These are phyloP conservation scores for Capitella teleta DNA, from an alignment of 1,140 invertebrate genomes.

Conservation along the genomic window DNA sequence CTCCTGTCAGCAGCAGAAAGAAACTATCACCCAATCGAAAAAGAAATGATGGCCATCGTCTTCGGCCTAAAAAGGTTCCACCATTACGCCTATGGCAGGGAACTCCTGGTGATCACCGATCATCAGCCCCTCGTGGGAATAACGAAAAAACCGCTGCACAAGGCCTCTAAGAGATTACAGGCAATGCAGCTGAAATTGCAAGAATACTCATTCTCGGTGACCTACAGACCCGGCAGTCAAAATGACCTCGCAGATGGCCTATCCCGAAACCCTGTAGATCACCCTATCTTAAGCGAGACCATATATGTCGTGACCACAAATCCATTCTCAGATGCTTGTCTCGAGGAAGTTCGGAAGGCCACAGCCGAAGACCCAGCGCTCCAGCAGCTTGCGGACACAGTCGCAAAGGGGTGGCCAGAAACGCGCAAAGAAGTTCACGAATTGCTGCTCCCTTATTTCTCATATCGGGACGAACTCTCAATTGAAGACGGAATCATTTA, in stretches of 20 bases:
- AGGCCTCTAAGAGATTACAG: constrained; percentile 37
- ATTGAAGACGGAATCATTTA: constrained; percentile 2
- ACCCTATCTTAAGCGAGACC: too few relatives aligned
- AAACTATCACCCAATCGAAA: constrained; percentile 19
- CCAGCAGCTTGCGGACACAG: too few relatives aligned
- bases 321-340: too few relatives aligned
- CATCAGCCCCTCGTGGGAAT: constrained; percentile 38
- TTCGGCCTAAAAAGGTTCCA: constrained; percentile 40
- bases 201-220: constrained; percentile 37
- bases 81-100: constrained; percentile 31
- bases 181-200: constrained; percentile 39
- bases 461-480: constrained; percentile 2
- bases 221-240: constrained; percentile 32
- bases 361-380: too few relatives aligned
- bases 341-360: too few relatives aligned
- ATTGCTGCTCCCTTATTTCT: too few relatives aligned
- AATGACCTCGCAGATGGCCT: constrained; percentile 36
- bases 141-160: constrained; percentile 34
- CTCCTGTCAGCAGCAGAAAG: constrained; percentile 2
- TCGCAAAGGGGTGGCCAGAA: too few relatives aligned
- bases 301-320: too few relatives aligned
- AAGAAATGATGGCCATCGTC: constrained; percentile 43
- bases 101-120: constrained; percentile 20
- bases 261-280: constrained; percentile 9
- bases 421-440: too few relatives aligned